Base-by-base conservation (phyloP, 2,113 vertebrate species). In the Ellobius talpinus region DNA sequence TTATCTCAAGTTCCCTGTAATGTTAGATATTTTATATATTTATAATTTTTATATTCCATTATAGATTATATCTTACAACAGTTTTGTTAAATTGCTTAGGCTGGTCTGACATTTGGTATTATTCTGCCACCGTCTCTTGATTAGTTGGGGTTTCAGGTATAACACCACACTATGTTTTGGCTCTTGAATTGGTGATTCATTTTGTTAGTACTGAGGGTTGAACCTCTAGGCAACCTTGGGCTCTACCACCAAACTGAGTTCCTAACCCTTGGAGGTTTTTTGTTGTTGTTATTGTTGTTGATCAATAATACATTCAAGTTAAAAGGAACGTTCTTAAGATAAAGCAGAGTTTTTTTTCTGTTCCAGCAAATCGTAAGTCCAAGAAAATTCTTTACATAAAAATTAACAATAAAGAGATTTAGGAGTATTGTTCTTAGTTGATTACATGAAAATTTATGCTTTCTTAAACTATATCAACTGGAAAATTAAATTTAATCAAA, bases 281-380 rank as follows among this genome's bases (percentile, higher is more conserved):
- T 47, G 5, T 63, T 63, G 61, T 68, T 68, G 31, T 68, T 68
- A 4, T 68, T 68, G 5, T 39, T 82, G 79, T 39, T 96, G 21
- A 7, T 92, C 63, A 90, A 85, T 26, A 90, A 31, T 76, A 45
- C 7, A 82, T 76, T 93, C 73, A 78, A 61, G 21, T 97, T 78
- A 93, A 91, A 86, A 96, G 86, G 76, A 97, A 24, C 76, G 95
- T 96, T 96, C 50, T 39, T 92, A 91, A 95, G n/a, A n/a, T n/a
- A n/a, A n/a, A n/a, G 73, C 70, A 97, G 96, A 95, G 85, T 82
- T 82, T 61, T 86, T 65, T 66, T 70, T 66, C 77, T 95, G 79
- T 61, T 82, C 79, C 36, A 61, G 79, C 55, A 61, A 82, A 82
- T 82, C 52, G 0, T 82, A 82, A 61, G 79, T 61, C 21, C 79